These are phyloP conservation scores for Microdon myrmicae DNA, from an alignment of 2,888 invertebrate genomes.

Conservation along the genomic window DNA sequence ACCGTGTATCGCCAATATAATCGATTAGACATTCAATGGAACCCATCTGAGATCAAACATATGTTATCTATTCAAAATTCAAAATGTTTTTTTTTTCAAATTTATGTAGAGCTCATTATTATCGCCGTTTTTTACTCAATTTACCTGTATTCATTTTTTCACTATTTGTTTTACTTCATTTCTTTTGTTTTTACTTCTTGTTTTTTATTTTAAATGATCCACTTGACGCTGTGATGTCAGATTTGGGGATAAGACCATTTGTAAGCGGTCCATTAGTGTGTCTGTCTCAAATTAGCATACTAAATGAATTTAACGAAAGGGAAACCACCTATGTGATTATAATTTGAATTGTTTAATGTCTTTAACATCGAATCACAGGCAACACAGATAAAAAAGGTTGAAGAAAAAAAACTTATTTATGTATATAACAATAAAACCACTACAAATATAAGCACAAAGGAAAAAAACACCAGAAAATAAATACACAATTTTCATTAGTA, in stretches of 20 bases:
- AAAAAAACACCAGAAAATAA: conserved; percentile 5
- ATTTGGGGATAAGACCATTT: conserved; percentile 8
- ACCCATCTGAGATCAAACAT: neutral
- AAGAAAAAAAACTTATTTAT: too few species aligned
- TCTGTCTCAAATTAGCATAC: conserved; percentile 29
- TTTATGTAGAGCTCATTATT: too few species aligned
- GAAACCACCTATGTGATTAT: conserved; percentile 27
- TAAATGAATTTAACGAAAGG: conserved; percentile 39
- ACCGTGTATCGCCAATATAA: neutral
- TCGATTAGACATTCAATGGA: neutral
- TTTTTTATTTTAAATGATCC: neutral
- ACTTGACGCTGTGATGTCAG: conserved; percentile 21
- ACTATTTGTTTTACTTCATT: too few species aligned
- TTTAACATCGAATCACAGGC: too few species aligned
- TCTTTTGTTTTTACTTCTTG: too few species aligned
- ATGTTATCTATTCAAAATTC: neutral
- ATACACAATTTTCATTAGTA: conserved; percentile 28
- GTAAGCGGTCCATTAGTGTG: conserved; percentile 1
- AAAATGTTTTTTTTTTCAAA: neutral
- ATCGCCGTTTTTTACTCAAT: too few species aligned
- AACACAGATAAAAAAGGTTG: too few species aligned
- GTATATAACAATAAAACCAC: neutral
- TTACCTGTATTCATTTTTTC: too few species aligned
- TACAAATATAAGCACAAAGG: conserved; percentile 4
- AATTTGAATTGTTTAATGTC: conserved; percentile 26